These are phyloP conservation scores for Orycteropus afer DNA, from an alignment of 2,113 vertebrate genomes.

Conservation along the genomic window DNA sequence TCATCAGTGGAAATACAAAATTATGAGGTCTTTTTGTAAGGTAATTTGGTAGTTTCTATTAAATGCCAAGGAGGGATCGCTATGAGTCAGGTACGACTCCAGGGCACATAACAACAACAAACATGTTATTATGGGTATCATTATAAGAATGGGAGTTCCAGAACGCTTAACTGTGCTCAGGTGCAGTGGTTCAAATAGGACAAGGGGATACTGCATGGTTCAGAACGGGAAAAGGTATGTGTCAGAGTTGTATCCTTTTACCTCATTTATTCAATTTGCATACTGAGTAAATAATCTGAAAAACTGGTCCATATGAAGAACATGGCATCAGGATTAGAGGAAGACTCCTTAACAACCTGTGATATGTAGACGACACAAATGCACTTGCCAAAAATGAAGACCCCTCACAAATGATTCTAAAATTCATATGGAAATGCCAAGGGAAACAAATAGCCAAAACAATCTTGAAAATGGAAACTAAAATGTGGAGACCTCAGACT, in stretches of 20 bases:
- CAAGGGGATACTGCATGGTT: too few relatives aligned
- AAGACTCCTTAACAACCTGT: background rate
- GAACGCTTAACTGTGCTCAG: background rate
- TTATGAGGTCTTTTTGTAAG: background rate
- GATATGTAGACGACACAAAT: background rate
- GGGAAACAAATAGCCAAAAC: background rate
- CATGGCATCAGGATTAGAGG: background rate
- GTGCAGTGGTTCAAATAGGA: background rate
- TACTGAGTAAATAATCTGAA: background rate
- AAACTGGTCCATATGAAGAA: background rate
- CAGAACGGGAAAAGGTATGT: background rate
- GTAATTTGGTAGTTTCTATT: background rate
- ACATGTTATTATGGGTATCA: too few relatives aligned
- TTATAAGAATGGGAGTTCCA: background rate
- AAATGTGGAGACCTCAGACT: background rate
- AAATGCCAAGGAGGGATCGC: too few relatives aligned
- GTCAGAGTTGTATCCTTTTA: background rate
- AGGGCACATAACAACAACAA: too few relatives aligned
- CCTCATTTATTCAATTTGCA: background rate
- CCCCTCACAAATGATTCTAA: background rate
- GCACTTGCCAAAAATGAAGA: background rate
- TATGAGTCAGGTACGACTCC: too few relatives aligned
- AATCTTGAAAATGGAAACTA: background rate
- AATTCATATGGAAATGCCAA: background rate
- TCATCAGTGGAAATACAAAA: constrained; percentile 8